Base-by-base conservation (phyloP, 2,888 invertebrate species). In the Epinotia ramella region DNA sequence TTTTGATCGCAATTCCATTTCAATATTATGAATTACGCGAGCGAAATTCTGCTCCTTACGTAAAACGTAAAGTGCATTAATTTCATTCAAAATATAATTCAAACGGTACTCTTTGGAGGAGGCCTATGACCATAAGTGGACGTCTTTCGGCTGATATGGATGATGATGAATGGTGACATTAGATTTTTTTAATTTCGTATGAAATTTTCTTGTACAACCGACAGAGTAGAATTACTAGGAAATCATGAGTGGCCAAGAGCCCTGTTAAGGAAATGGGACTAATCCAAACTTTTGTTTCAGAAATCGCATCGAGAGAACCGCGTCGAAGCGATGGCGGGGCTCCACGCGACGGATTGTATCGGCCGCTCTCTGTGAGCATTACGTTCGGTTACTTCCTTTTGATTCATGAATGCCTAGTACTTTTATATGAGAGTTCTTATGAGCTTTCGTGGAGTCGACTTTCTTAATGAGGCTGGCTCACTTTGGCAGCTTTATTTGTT, bases 281-380 rank as follows among this genome's bases (percentile, higher is more conserved):
- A 65, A 73, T 76, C 28, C 46, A 3, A 78, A 53, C 60, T 53
- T 79, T 84, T 81, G 80, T 90, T 89, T 1, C 89, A 94, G 94
- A 81, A 92, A 92, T 81, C 90, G 93, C 79, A 88, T 94, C 78
- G 93, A 94, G 79, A 88, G 93, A 79, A 89, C 89, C 60, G 86
- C 93, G 49, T 94, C 94, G 46, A 94, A 93, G 79, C 84, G 91
- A 87, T 94, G 94, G 94, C 88, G 94, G 12, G 94, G 94, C 16
- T 91, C 93, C 3, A 80, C 93, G 46, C 84, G 94, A 13, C 86
- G 94, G 59, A 78, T 94, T 40, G 79, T 91, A 12, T 88, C 94
- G 0, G 94, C 94, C 0, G 84, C 87, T 77, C 86, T 93, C 72
- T 93, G 93, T 93, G 78, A 91, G 75, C 70, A 74, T 79, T 71